A percentile compares a stretch with the other conserved stretches of the same genome.
These are phyloP conservation scores for Lepidotrigona ventralis DNA, from an alignment of 1,140 invertebrate genomes.

Conservation along the genomic window DNA sequence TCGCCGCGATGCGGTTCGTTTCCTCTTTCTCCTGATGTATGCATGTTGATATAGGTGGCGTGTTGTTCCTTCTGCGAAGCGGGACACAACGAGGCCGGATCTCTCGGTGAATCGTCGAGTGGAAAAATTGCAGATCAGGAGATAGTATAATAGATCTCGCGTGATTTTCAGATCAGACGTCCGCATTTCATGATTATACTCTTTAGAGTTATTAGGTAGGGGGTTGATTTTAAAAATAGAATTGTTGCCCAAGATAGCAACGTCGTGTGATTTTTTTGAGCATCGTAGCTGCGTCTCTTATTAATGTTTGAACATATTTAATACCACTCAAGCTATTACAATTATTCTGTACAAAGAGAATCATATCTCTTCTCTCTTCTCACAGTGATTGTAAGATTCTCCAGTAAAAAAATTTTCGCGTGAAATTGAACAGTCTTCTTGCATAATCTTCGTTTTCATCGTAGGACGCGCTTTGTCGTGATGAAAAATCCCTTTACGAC, in stretches of 20 bases:
- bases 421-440: neutral
- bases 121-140: neutral
- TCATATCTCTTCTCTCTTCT: too few relatives aligned
- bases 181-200: too few relatives aligned
- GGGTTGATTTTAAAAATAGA: neutral
- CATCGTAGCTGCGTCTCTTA: too few relatives aligned
- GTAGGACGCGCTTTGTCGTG: neutral
- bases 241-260: too few relatives aligned
- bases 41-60: neutral
- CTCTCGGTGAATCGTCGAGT: neutral
- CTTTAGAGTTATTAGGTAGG: neutral
- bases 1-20: neutral
- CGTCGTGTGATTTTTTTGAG: too few relatives aligned
- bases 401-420: too few relatives aligned
- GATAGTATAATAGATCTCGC: too few relatives aligned
- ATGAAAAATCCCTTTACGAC: conserved; percentile 8
- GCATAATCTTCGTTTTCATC: neutral
- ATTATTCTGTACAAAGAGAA: too few relatives aligned
- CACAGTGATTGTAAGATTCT: too few relatives aligned
- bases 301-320: too few relatives aligned
- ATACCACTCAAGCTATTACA: too few relatives aligned
- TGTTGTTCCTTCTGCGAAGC: neutral
- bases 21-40: neutral
- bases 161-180: too few relatives aligned
- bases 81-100: neutral